Conservation (phyloP, 2,113 vertebrate genomes). For the Agapornis roseicollis region DNA sequence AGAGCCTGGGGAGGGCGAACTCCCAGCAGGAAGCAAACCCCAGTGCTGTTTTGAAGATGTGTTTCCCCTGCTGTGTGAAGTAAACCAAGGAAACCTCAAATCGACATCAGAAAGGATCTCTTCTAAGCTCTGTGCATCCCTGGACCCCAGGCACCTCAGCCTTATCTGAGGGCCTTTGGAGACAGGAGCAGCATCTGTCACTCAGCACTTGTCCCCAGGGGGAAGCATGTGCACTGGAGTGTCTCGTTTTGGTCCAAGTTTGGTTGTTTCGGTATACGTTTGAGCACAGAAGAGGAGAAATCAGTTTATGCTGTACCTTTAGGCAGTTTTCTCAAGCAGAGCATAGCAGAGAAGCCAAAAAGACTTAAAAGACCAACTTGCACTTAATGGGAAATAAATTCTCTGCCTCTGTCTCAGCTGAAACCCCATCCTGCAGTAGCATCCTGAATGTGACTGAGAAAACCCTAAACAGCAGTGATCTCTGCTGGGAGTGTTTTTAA, state of each 20-base stretch:
- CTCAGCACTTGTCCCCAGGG: background rate
- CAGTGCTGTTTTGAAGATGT: accelerated
- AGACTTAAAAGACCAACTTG: background rate
- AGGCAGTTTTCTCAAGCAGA: background rate
- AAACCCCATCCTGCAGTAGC: background rate
- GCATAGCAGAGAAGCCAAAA: background rate
- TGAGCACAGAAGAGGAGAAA: background rate
- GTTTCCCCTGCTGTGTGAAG: background rate
- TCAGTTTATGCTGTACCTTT: background rate
- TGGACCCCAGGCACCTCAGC: background rate
- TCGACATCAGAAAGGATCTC: background rate
- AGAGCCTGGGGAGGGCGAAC: background rate
- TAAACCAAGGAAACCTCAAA: slow-evolving; percentile 31
- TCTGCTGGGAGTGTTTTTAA: background rate
- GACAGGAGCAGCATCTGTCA: background rate
- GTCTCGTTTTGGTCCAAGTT: background rate
- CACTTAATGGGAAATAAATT: background rate
- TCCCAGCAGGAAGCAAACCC: background rate
- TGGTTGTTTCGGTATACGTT: background rate
- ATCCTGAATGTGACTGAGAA: background rate
- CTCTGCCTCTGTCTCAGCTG: background rate
- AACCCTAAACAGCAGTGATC: background rate
- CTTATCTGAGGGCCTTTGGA: background rate
- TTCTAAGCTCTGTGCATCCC: background rate
- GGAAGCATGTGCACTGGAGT: background rate